Conservation (phyloP, 2,888 invertebrate species). For the Drosophila rubida region DNA sequence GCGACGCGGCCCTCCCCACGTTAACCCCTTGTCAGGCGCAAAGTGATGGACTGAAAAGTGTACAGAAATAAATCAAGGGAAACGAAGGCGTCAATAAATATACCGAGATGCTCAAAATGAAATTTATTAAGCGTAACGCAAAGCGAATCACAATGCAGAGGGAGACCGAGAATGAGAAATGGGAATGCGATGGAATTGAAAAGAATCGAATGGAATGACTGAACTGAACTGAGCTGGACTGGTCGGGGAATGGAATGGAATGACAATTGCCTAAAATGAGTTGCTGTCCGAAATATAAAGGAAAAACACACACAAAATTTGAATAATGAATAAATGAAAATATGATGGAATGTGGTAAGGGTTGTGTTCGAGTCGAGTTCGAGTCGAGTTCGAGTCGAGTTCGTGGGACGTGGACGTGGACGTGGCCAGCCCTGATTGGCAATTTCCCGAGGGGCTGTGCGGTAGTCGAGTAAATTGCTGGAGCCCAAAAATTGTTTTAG, state of each 20-base stretch:
- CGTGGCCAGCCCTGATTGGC: conserved; percentile 24
- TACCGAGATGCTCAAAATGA: conserved; percentile 19
- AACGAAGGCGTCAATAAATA: conserved; percentile 40
- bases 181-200: background rate
- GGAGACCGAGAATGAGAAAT: background rate
- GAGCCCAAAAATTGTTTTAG: conserved; percentile 16
- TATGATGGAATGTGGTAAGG: conserved; percentile 14
- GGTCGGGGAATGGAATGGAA: conserved; percentile 6
- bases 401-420: background rate
- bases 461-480: conserved; percentile 17
- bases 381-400: background rate
- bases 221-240: background rate
- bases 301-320: conserved; percentile 22
- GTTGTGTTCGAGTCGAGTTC: too few relatives aligned
- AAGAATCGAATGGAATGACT: background rate
- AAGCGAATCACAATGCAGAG: conserved; percentile 11
- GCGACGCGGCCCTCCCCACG: background rate
- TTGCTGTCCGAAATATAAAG: conserved; percentile 12
- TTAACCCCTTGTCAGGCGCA: conserved; percentile 4
- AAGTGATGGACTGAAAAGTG: conserved; percentile 24
- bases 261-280: conserved; percentile 40
- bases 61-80: conserved; percentile 25
- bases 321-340: conserved; percentile 44
- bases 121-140: conserved; percentile 42
- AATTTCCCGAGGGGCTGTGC: conserved; percentile 14